phyloP scores from a whole-genome alignment of 1,140 invertebrate genomes.

The Agrypnia vestita region DNA sequence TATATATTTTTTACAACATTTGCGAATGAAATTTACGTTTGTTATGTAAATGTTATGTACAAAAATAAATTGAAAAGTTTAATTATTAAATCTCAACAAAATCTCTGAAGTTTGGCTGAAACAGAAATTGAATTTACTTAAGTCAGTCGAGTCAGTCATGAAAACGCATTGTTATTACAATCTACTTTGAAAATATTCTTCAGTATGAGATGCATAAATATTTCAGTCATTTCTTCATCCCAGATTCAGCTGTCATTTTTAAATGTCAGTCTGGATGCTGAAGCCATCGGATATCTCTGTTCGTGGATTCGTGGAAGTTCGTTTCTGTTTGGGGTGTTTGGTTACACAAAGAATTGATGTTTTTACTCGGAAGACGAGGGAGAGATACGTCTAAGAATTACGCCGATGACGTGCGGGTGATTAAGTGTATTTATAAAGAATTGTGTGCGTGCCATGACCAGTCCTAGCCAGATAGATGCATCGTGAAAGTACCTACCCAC shows the following conservation, averaged over 20 bases:
- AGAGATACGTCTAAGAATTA: neutral
- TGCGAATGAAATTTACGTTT: too few relatives aligned
- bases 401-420: slow-evolving; percentile 24
- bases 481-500: too few relatives aligned
- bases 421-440: slow-evolving; percentile 32
- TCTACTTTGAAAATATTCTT: too few relatives aligned
- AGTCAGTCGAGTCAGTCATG: too few relatives aligned
- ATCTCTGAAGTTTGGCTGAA: too few relatives aligned
- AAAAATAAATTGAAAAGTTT: too few relatives aligned
- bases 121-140: too few relatives aligned
- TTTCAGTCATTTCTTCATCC: neutral
- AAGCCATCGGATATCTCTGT: neutral
- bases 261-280: neutral
- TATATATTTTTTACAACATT: too few relatives aligned
- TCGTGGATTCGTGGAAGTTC: slow-evolving; percentile 24
- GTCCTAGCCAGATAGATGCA: neutral
- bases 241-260: neutral
- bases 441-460: neutral
- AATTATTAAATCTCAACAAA: too few relatives aligned
- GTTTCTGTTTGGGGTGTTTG: slow-evolving; percentile 13
- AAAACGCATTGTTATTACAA: too few relatives aligned
- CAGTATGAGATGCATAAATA: neutral
- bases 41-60: too few relatives aligned
- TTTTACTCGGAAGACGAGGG: slow-evolving; percentile 1
- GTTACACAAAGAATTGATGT: slow-evolving; percentile 33